Conservation (phyloP, 1,140 invertebrate species). For the Zaprionus africanus region DNA sequence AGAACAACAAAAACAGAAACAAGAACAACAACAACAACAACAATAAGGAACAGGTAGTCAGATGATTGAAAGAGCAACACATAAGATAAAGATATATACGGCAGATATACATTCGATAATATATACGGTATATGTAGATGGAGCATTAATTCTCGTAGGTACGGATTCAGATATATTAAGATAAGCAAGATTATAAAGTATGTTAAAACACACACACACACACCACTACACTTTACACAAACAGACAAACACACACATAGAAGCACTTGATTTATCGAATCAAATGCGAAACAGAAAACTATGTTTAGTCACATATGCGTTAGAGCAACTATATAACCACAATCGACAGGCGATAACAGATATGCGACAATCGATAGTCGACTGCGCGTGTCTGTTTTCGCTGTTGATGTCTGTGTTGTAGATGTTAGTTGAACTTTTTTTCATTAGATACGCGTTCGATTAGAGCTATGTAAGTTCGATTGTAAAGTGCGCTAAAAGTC, state of each 20-base stretch:
- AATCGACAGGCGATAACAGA: neutral
- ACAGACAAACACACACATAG: neutral
- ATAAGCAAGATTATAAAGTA: slow-evolving; percentile 1
- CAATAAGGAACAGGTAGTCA: slow-evolving; percentile 14
- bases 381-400: neutral
- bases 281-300: slow-evolving; percentile 4
- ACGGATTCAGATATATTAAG: slow-evolving; percentile 3
- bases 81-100: slow-evolving; percentile 11
- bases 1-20: neutral
- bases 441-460: slow-evolving; percentile 8
- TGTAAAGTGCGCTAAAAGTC: slow-evolving; percentile 25
- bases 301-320: neutral
- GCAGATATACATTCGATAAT: slow-evolving; percentile 8
- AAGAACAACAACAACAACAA: slow-evolving; percentile 13
- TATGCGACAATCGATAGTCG: slow-evolving; percentile 8
- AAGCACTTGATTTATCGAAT: neutral
- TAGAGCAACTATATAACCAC: neutral
- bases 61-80: neutral
- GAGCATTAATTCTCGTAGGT: neutral
- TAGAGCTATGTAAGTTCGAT: slow-evolving; percentile 21
- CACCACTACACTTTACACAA: neutral
- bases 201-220: neutral
- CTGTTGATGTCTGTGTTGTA: neutral
- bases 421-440: slow-evolving; percentile 13
- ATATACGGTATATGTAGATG: neutral